Percentiles rank a stretch among this genome's conserved stretches.
phyloP scores from a whole-genome alignment of 2,797 vertebrate genomes.

The Leuciscus waleckii region DNA sequence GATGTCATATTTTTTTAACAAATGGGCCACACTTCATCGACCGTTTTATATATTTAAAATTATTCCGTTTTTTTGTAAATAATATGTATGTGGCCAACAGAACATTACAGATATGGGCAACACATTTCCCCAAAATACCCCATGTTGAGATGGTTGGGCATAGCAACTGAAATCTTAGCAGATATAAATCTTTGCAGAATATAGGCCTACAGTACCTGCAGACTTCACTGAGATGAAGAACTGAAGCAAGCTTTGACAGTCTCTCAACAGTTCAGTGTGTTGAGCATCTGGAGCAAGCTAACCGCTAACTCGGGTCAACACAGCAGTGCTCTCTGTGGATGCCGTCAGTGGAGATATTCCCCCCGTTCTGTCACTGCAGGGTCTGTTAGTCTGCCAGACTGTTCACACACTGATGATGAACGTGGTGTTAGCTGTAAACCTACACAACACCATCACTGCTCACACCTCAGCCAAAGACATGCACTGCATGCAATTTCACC shows the following conservation, averaged over 20 bases:
- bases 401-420: conserved; percentile 46
- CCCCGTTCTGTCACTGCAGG: conserved; percentile 59
- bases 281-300: conserved; percentile 69
- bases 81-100: no score
- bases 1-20: no score
- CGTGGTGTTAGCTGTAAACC: conserved; percentile 14
- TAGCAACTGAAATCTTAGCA: no score
- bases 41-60: no score
- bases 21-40: no score
- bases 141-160: no score
- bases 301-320: conserved; percentile 64
- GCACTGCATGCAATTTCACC: background rate
- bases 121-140: no score
- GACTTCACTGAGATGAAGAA: background rate
- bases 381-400: conserved; percentile 32
- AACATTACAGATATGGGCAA: background rate
- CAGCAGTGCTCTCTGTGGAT: conserved; percentile 58
- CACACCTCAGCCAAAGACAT: background rate
- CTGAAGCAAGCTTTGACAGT: conserved; percentile 58
- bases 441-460: conserved; percentile 18
- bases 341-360: conserved; percentile 68
- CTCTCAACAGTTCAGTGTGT: conserved; percentile 63
- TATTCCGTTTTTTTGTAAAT: no score
- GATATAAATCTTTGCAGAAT: no score
- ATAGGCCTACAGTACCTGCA: background rate